Evolutionary conservation across 2,797 vertebrate species (phyloP).

Genomic region (Gymnodraco acuticeps): DNA sequence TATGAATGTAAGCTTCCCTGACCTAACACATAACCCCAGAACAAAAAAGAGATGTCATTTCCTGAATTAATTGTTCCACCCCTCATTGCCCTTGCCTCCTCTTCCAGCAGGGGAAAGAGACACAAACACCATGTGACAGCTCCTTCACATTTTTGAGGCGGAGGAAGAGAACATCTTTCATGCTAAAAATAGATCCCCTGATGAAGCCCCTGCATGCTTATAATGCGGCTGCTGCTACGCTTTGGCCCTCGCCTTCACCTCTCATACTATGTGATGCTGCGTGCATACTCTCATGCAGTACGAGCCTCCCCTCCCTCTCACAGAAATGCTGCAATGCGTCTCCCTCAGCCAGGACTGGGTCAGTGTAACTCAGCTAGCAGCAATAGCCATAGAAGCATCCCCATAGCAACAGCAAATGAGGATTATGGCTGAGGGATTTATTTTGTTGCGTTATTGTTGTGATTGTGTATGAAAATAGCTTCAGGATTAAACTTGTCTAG

Average conservation of each 20-base stretch:
- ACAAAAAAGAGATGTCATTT: background rate
- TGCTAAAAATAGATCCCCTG: slow-evolving; percentile 72
- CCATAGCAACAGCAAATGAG: slow-evolving; percentile 85
- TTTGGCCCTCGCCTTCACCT: slow-evolving; percentile 44
- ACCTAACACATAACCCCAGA: slow-evolving; percentile 16
- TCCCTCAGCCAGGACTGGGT: slow-evolving; percentile 84
- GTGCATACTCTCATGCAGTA: slow-evolving; percentile 68
- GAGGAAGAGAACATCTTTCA: slow-evolving; percentile 43
- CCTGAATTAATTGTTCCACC: slow-evolving; percentile 3
- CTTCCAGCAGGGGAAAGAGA: slow-evolving; percentile 31
- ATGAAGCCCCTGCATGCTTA: slow-evolving; percentile 54
- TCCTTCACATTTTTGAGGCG: slow-evolving; percentile 14
- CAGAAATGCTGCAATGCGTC: slow-evolving; percentile 92
- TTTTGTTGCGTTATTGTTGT: slow-evolving; percentile 55
- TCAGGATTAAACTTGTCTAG: slow-evolving; percentile 27
- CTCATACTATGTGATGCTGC: slow-evolving; percentile 48
- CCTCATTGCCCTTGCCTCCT: slow-evolving; percentile 23
- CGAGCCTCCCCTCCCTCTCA: slow-evolving; percentile 65
- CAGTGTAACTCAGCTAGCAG: slow-evolving; percentile 83
- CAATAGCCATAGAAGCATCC: slow-evolving; percentile 60
- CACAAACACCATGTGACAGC: slow-evolving; percentile 30
- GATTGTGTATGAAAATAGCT: slow-evolving; percentile 48
- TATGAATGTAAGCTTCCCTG: background rate
- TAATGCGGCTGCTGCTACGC: slow-evolving; percentile 41
- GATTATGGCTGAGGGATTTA: slow-evolving; percentile 43